phyloP scores from a whole-genome alignment of 2,888 invertebrate genomes.

The Thelaira solivaga region DNA sequence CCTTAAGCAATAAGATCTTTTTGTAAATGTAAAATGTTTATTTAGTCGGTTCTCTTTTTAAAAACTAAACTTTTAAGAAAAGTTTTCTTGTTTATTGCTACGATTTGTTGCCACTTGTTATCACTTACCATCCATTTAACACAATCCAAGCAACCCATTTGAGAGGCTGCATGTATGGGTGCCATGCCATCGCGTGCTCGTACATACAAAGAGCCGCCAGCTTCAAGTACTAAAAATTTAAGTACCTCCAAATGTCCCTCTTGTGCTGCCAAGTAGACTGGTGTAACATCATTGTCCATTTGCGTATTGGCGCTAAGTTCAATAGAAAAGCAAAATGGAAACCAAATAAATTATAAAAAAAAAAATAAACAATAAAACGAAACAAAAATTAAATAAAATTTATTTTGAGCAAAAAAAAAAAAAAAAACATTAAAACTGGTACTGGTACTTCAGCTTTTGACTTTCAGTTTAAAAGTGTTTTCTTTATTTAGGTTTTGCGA shows the following conservation, averaged over 20 bases:
- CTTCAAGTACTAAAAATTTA: slow-evolving; percentile 89
- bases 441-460: too few species aligned
- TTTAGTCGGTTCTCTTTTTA: too few species aligned
- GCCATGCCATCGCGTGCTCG: slow-evolving; percentile 93
- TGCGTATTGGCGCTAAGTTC: slow-evolving; percentile 89
- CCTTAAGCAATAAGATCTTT: too few species aligned
- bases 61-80: too few species aligned
- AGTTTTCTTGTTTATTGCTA: too few species aligned
- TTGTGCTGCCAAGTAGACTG: slow-evolving; percentile 92
- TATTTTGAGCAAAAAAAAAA: slow-evolving; percentile 6
- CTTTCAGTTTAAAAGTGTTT: slow-evolving; percentile 34
- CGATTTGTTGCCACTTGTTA: too few species aligned
- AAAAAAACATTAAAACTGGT: slow-evolving; percentile 6
- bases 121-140: slow-evolving; percentile 91
- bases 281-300: slow-evolving; percentile 94
- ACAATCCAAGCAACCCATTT: slow-evolving; percentile 91
- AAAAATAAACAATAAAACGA: slow-evolving; percentile 16
- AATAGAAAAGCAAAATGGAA: slow-evolving; percentile 13
- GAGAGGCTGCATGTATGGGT: slow-evolving; percentile 92
- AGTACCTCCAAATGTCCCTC: slow-evolving; percentile 92
- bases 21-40: too few species aligned
- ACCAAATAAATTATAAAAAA: slow-evolving; percentile 8
- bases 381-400: neutral
- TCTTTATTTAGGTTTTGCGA: slow-evolving; percentile 57
- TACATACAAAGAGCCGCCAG: slow-evolving; percentile 89